These are phyloP conservation scores for Antheraea pernyi DNA, from an alignment of 1,140 invertebrate genomes.

Conservation along the genomic window DNA sequence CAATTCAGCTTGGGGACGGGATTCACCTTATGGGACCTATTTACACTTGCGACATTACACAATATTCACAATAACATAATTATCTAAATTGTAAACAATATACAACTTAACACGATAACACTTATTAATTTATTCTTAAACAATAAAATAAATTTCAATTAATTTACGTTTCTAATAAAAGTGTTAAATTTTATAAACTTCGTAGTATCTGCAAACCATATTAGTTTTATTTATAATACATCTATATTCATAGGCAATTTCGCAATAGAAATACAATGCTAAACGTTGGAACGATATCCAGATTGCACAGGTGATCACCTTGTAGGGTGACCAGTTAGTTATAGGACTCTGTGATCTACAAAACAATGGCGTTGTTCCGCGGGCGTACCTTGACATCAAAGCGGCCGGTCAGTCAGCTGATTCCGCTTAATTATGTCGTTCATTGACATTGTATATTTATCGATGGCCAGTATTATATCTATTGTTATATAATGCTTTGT, in stretches of 20 bases:
- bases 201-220: no score
- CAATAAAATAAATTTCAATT: no score
- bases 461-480: slow-evolving; percentile 5
- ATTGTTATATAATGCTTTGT: neutral
- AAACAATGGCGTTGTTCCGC: slow-evolving; percentile 11
- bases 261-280: neutral
- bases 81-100: no score
- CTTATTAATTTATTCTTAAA: no score
- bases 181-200: no score
- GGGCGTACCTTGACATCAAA: slow-evolving; percentile 12
- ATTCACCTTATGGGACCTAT: no score
- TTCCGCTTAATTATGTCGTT: slow-evolving; percentile 17
- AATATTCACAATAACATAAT: no score
- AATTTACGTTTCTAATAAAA: no score
- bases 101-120: no score
- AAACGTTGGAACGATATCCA: neutral
- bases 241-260: neutral
- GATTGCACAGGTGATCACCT: neutral
- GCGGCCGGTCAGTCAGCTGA: slow-evolving; percentile 11
- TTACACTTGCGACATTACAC: no score
- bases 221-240: no score
- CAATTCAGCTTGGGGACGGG: no score
- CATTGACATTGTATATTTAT: slow-evolving; percentile 20
- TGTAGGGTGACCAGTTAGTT: slow-evolving; percentile 6
- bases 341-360: slow-evolving; percentile 14